Base-by-base conservation (phyloP, 1,140 invertebrate genomes). In the Brevipalpus yothersi region DNA sequence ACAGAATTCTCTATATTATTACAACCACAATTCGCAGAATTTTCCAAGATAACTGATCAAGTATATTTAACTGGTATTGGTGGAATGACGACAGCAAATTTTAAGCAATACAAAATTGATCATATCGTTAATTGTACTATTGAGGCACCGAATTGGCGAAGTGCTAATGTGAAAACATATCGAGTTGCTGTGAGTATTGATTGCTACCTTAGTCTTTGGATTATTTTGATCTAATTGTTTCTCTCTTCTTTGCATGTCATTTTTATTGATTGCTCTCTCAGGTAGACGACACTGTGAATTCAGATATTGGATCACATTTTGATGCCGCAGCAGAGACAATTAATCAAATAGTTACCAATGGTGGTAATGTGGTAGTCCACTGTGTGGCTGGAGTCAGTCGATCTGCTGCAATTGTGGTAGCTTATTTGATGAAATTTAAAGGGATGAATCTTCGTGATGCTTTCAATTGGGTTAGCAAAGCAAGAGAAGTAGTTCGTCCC, bases 361-460 rank as follows among this genome's bases (percentile, higher is more conserved):
- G 45, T 17, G 13, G 19, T 40, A 5, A n/a, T 19, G 23, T 40
- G 2, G 68, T 91, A 61, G 81, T 92, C 0, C 87, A 92, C 70
- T 92, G 88, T 68, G 80, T 90, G 1, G 88, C 89, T 1, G 89
- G 89, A 1, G 82, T 91, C 1, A 86, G 82, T 62, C 75, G 89
- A 51, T 90, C 86, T 0, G 83, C 88, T 1, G 78, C 82, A 1
- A 72, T 94, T 0, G 84, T 83, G 65, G 73, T 93, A 41, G 88
- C 84, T 1, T 92, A 90, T 70, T 75, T 93, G 4, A 82, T 94
- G 70, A 90, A 89, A 70, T 80, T 86, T 68, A 75, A 80, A 42
- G 72, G 77, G 53, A 79, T 92, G 77, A 76, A 77, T 2, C 73
- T 94, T 2, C 72, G 78, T 1, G 78, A 86, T 60, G 84, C 88